Evolutionary conservation across 2,113 vertebrate genomes (phyloP), one percentile per base, ranked within the genome.

Genomic region (Sorex araneus): DNA sequence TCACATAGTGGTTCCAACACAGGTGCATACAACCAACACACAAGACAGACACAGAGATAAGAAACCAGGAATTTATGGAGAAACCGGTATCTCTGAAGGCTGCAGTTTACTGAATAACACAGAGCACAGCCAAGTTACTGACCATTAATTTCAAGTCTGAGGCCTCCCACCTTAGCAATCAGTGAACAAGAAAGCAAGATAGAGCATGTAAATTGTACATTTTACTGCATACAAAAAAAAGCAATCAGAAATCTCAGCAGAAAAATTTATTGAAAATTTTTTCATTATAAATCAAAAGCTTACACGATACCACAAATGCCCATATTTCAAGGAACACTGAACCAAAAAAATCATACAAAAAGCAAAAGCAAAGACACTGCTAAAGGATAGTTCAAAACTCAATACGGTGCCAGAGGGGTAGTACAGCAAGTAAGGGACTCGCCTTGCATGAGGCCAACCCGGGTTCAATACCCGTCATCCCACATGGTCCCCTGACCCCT

Each of bases 1-100:
- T 73, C 32, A 0, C 0, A 43, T 0, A 63, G 79, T 25, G 69
- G 23, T 36, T 89, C 84, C 54, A 76, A 86, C 80, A 83, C 94
- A 92, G 94, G 88, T 89, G 92, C 90, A 73, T 10, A 75, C 30
- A 43, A 30, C 81, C 28, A 19, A 21, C 1, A n/a, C 40, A 84
- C 89, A 63, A 82, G 79, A 91, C 94, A 77, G 90, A 94, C 93
- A 63, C 54, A 25, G 54, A 81, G 92, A 94, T 95, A 90, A 95
- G 92, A 2, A 60, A 89, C 73, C 63, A 81, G 77, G 95, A 89
- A 89, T 84, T 15, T 36, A 36, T 84, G 94, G 91, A 96, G 93
- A 93, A 91, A 47, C 80, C 2, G 3, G n/a, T 43, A 15, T 81
- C 91, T 74, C 23, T 0, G 10, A 80, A 87, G 92, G 81, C 69